A percentile compares a stretch with the other conserved stretches of the same genome.
phyloP scores from a whole-genome alignment of 2,797 vertebrate species.

The Nyctalus aviator region DNA sequence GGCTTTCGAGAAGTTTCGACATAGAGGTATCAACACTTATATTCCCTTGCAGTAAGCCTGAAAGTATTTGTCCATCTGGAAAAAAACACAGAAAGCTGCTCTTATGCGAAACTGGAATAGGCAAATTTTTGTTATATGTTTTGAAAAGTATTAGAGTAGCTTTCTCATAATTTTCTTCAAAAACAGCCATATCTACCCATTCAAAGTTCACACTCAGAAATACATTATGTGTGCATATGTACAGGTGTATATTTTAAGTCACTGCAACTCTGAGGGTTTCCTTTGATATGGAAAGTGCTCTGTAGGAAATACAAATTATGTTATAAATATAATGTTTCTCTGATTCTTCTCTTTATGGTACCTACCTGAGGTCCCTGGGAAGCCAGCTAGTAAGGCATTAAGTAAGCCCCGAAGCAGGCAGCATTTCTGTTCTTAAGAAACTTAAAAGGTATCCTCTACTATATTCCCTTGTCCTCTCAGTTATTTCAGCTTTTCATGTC shows the following conservation, averaged over 20 bases:
- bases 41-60: neutral
- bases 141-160: neutral
- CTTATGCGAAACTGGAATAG: neutral
- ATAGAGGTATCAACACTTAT: neutral
- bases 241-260: neutral
- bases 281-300: neutral
- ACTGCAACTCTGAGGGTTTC: neutral
- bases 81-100: neutral
- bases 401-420: neutral
- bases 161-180: neutral
- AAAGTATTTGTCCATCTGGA: neutral
- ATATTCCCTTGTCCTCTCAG: neutral
- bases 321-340: slow-evolving; percentile 44
- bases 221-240: neutral
- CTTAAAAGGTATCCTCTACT: neutral
- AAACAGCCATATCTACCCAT: neutral
- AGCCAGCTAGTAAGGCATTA: neutral
- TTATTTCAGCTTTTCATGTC: neutral
- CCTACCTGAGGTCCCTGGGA: neutral
- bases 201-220: neutral
- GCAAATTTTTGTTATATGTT: neutral
- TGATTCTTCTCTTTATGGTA: neutral
- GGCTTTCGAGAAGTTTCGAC: neutral
- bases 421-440: neutral
- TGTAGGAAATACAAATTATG: neutral